Evolutionary conservation across 2,113 vertebrate species (phyloP).

Genomic region (Lasiurus cinereus): DNA sequence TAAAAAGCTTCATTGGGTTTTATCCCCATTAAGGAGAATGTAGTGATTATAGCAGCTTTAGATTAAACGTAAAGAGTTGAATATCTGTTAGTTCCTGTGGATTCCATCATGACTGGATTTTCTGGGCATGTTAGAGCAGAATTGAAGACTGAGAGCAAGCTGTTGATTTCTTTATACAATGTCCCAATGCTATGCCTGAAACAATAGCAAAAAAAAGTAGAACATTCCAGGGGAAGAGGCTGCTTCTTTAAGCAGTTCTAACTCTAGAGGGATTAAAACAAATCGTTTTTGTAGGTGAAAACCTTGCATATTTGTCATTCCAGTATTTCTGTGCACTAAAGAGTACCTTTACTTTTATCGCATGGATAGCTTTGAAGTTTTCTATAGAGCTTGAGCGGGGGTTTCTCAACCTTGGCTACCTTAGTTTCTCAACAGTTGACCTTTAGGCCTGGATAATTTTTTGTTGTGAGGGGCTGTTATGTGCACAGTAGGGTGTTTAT

Average conservation of each 20-base stretch:
- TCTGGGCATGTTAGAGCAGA: background rate
- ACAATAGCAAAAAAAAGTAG: background rate
- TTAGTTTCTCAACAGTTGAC: background rate
- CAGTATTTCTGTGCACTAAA: background rate
- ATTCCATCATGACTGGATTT: background rate
- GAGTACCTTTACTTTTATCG: background rate
- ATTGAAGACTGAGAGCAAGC: background rate
- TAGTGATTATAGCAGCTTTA: slow-evolving; percentile 31
- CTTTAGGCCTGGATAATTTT: background rate
- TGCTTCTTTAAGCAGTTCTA: slow-evolving; percentile 27
- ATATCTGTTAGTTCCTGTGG: background rate
- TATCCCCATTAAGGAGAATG: background rate
- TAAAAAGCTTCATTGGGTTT: slow-evolving; percentile 30
- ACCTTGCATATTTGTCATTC: background rate
- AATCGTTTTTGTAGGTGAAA: slow-evolving; percentile 40
- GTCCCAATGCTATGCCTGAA: background rate
- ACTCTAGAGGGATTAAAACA: slow-evolving; percentile 24
- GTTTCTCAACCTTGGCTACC: background rate
- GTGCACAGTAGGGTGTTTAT: background rate
- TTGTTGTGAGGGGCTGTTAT: background rate
- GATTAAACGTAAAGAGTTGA: background rate
- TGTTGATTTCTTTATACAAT: background rate
- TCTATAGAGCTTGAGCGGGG: background rate
- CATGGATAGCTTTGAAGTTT: background rate
- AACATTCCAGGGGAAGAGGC: slow-evolving; percentile 18